phyloP scores from a whole-genome alignment of 2,797 vertebrate species.

The Malurus splendens region DNA sequence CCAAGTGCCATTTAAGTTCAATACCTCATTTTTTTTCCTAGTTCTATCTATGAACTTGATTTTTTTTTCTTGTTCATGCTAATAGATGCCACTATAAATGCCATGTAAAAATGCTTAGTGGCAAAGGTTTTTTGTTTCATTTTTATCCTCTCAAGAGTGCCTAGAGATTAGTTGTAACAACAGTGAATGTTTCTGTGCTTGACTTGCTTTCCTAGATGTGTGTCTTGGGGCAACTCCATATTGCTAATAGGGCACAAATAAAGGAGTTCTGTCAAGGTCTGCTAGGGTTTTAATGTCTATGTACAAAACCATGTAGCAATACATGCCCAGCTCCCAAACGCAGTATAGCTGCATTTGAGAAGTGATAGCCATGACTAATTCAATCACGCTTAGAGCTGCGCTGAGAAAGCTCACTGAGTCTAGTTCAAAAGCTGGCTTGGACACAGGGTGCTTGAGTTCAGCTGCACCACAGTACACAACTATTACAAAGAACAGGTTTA shows the following conservation, averaged over 20 bases:
- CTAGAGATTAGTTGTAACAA: not conserved
- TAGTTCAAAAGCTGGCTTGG: not conserved
- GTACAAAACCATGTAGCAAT: not conserved
- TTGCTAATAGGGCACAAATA: not conserved
- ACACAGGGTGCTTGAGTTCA: not conserved
- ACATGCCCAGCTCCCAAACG: not conserved
- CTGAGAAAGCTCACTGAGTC: not conserved
- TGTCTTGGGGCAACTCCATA: not conserved
- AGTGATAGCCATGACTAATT: slow-evolving; percentile 24
- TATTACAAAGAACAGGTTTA: not conserved
- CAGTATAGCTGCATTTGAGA: not conserved
- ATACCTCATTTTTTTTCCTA: not conserved
- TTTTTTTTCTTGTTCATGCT: not conserved
- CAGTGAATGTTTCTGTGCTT: not conserved
- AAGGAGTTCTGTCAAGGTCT: not conserved
- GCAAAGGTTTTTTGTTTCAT: not conserved
- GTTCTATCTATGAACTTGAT: not conserved
- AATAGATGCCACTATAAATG: not conserved
- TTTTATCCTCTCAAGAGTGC: not conserved
- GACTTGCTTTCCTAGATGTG: not conserved
- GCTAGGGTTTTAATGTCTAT: not conserved
- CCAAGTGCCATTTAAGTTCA: not conserved
- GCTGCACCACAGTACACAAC: not conserved
- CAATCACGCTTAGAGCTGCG: not conserved
- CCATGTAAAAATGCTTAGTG: not conserved